Evolutionary conservation across 2,797 vertebrate genomes (phyloP).

Genomic region (Galago senegalensis): DNA sequence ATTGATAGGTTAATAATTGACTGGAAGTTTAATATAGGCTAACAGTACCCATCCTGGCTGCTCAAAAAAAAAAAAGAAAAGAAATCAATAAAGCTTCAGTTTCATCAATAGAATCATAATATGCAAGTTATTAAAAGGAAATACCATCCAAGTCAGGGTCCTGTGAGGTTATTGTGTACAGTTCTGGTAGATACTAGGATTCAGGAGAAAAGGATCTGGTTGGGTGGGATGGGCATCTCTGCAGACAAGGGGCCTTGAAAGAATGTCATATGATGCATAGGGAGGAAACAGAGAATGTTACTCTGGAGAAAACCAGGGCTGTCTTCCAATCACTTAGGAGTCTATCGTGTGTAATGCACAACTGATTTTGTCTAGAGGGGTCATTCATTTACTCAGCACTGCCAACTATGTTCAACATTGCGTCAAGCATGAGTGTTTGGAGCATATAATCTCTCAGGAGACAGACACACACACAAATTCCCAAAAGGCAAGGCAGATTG

Average conservation of each 20-base stretch:
- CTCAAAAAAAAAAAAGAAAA: not conserved
- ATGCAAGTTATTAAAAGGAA: not conserved
- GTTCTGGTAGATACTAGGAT: not conserved
- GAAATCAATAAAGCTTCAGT: not conserved
- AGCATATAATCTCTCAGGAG: not conserved
- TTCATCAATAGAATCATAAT: not conserved
- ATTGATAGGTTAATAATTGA: constrained; percentile 12
- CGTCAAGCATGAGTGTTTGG: not conserved
- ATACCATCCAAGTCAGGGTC: not conserved
- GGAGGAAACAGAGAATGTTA: not conserved
- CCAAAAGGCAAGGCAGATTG: not conserved
- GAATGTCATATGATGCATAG: rapidly evolving
- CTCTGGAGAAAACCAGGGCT: not conserved
- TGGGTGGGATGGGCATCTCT: not conserved
- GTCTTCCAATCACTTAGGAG: not conserved
- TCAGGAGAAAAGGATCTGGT: not conserved
- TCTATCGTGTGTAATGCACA: not conserved
- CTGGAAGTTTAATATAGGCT: not conserved
- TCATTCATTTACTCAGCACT: not conserved
- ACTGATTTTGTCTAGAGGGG: not conserved
- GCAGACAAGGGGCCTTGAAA: not conserved
- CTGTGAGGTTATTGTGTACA: not conserved
- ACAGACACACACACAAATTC: not conserved
- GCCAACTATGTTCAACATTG: not conserved
- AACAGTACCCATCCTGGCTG: not conserved